Conservation (phyloP, 2,113 vertebrate genomes). For the Dipodomys merriami region DNA sequence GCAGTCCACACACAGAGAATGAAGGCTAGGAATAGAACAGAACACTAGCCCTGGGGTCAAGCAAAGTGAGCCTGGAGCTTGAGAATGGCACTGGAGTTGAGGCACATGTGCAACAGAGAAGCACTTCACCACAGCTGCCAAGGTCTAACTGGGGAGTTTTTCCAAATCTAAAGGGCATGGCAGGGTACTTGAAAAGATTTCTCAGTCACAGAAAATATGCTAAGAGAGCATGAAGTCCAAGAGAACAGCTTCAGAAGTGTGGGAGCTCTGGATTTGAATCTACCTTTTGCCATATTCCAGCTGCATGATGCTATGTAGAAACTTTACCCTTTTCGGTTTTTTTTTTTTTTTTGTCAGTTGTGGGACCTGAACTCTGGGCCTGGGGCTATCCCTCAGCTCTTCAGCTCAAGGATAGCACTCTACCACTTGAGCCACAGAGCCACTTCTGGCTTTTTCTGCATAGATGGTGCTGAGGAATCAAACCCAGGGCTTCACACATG, state of each 20-base stretch:
- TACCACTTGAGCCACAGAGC: no score
- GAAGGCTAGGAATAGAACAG: background rate
- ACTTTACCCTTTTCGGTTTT: background rate
- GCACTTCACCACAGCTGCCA: background rate
- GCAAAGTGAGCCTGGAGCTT: no score
- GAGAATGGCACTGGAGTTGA: fast-evolving
- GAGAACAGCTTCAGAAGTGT: background rate
- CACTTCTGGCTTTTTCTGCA: no score
- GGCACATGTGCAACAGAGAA: background rate
- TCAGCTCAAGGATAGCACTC: no score
- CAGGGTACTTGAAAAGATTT: background rate
- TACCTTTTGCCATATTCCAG: background rate
- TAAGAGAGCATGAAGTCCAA: background rate
- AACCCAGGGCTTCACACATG: no score
- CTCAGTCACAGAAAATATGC: background rate
- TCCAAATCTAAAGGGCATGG: background rate
- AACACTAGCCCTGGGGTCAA: background rate
- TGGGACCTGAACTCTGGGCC: no score
- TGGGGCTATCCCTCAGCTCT: no score
- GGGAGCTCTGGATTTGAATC: background rate
- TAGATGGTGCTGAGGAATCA: no score
- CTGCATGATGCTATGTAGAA: background rate
- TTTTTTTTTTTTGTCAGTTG: no score
- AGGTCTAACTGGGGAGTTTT: background rate
- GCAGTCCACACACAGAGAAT: fast-evolving